Evolutionary conservation across 2,113 vertebrate species (phyloP), one percentile per base, ranked within the genome.

Genomic region (Meriones unguiculatus): DNA sequence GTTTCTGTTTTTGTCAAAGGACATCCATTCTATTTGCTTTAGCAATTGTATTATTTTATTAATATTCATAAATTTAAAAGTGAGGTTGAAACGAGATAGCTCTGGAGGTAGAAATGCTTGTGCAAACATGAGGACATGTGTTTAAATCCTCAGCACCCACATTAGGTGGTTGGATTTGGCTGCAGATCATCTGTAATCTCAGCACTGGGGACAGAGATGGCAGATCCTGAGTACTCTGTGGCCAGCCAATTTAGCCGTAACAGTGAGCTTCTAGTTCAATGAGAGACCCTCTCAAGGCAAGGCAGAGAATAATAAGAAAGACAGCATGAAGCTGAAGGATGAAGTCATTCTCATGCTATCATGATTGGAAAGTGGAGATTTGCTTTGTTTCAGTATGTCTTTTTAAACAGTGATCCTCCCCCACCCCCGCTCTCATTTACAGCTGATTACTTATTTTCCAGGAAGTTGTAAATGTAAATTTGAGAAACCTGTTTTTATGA

Each of bases 61-160:
- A 89, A 87, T 80, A 73, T 54, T 92, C 67, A 38, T 84, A 77
- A 84, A 92, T 80, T 54, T 93, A 41, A 95, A 92, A 82, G 35
- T 77, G 65, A 32, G 41, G 5, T 10, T 69, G 30, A 69, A 85
- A 41, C 38, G 20, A 32, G 32, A 54, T 57, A 59, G 64, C 64
- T 50, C 28, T 69, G 32, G 50, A 69, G 46, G 64, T 10, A 50
- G 41, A 69, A 35, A 12, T 28, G 20, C 84, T 52, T 87, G 64
- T 67, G 3, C 41, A 35, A 24, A 52, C 30, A 67, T 32, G 62
- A 67, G 64, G 64, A 69, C 65, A 41, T 35, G 41, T 52, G 30
- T 50, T 67, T 69, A 32, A 69, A 35, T 69, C 10, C 28, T 30
- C 17, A 52, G 41, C 41, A 67, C 15, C 84, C 1, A 3, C 64